Evolutionary conservation across 1,140 invertebrate species (phyloP).

Genomic region (Drosophila pandora): DNA sequence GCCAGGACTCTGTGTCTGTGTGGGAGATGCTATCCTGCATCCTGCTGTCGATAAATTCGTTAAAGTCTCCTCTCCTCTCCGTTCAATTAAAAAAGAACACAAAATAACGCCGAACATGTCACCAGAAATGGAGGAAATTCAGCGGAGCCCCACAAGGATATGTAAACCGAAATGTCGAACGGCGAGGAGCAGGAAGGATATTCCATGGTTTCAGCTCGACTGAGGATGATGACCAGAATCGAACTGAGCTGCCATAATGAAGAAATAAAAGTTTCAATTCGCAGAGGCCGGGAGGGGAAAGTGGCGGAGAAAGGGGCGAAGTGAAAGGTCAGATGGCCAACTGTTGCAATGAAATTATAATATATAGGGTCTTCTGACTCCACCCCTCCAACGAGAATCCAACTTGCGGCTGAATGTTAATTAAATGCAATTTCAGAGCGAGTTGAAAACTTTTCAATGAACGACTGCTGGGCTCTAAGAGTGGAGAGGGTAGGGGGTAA

Average conservation of each 20-base stretch:
- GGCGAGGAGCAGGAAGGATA: constrained; percentile 8
- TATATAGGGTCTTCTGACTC: neutral
- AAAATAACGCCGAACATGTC: constrained; percentile 24
- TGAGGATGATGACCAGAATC: constrained; percentile 12
- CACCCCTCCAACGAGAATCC: neutral
- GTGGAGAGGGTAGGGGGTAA: neutral
- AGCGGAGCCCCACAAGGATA: constrained; percentile 19
- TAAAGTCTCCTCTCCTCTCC: constrained; percentile 37
- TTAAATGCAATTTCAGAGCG: constrained; percentile 24
- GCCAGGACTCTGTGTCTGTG: neutral
- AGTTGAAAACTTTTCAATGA: constrained; percentile 16
- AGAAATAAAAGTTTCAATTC: constrained; percentile 35
- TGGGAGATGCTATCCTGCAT: constrained; percentile 10
- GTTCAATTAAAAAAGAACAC: constrained; percentile 48
- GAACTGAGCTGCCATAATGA: constrained; percentile 28
- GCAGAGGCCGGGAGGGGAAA: neutral
- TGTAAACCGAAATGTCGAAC: constrained; percentile 47
- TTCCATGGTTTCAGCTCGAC: neutral
- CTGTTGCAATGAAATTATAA: constrained; percentile 31
- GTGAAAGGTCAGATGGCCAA: constrained; percentile 4
- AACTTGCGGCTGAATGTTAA: constrained; percentile 30
- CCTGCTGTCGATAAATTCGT: constrained; percentile 49
- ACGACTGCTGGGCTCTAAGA: neutral
- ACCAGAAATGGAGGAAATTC: constrained; percentile 27
- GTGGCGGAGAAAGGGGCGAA: neutral